These are phyloP conservation scores for Colostygia pectinataria DNA, from an alignment of 2,888 invertebrate genomes.

Conservation along the genomic window DNA sequence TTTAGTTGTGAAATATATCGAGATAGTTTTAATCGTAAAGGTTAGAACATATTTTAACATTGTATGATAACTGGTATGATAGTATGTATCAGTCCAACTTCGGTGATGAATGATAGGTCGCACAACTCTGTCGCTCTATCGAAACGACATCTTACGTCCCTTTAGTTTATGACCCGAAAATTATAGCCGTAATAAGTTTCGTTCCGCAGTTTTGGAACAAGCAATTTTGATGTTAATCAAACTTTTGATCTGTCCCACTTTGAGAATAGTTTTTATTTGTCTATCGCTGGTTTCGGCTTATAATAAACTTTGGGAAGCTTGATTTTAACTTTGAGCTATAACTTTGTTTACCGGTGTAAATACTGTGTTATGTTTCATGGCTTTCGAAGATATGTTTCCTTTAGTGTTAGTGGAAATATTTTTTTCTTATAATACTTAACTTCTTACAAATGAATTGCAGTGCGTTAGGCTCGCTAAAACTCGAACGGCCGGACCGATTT, in stretches of 20 bases:
- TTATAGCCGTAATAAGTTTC: slow-evolving; percentile 51
- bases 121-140: slow-evolving; percentile 1
- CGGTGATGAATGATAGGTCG: too few species aligned
- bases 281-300: slow-evolving; percentile 26
- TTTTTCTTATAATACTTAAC: too few species aligned
- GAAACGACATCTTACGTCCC: slow-evolving; percentile 31
- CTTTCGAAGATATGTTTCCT: too few species aligned
- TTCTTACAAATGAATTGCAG: too few species aligned
- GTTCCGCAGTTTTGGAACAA: slow-evolving; percentile 43
- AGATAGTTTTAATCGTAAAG: too few species aligned
- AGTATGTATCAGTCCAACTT: too few species aligned
- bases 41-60: too few species aligned
- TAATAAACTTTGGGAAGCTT: slow-evolving; percentile 15
- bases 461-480: too few species aligned
- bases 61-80: too few species aligned
- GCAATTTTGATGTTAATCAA: slow-evolving; percentile 55
- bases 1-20: too few species aligned
- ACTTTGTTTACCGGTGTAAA: slow-evolving; percentile 7
- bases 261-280: slow-evolving; percentile 44
- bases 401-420: too few species aligned
- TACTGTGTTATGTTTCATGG: not conserved
- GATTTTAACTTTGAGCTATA: slow-evolving; percentile 7
- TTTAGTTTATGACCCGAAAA: slow-evolving; percentile 48
- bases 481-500: too few species aligned
- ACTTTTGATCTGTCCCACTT: slow-evolving; percentile 49